These are phyloP conservation scores for Cotesia vestalis DNA, from an alignment of 1,140 invertebrate genomes.

Conservation along the genomic window DNA sequence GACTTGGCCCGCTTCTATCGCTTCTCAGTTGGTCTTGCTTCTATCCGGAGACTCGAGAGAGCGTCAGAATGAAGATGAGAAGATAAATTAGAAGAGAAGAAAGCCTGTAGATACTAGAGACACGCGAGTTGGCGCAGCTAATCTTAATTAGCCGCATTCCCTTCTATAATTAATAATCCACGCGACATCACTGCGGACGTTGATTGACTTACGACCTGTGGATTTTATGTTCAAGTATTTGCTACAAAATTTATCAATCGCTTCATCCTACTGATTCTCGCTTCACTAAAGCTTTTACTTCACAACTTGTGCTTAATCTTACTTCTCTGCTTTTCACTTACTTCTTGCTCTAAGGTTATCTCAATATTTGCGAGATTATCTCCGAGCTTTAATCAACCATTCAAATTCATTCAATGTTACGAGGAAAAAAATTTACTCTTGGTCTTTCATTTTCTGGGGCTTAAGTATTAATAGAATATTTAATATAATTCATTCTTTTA, in stretches of 20 bases:
- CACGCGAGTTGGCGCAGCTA: conserved; percentile 34
- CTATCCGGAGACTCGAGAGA: background rate
- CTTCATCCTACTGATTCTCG: background rate
- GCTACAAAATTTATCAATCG: conserved; percentile 20
- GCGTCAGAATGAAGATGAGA: conserved; percentile 8
- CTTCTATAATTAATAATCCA: conserved; percentile 38
- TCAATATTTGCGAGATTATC: too few species aligned
- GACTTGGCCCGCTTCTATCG: conserved; percentile 16
- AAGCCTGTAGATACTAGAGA: background rate
- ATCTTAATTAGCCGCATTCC: conserved; percentile 37
- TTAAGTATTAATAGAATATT: too few species aligned
- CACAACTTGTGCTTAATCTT: background rate
- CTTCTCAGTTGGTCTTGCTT: conserved; percentile 3
- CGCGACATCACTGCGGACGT: conserved; percentile 14
- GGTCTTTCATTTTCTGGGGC: too few species aligned
- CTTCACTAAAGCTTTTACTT: background rate
- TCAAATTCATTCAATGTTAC: too few species aligned
- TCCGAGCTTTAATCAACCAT: too few species aligned
- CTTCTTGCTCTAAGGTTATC: too few species aligned
- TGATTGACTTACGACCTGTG: conserved; percentile 30
- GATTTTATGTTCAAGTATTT: conserved; percentile 19
- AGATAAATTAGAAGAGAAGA: too few species aligned
- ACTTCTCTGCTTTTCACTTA: background rate
- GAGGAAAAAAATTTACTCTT: too few species aligned
- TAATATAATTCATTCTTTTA: too few species aligned